Evolutionary conservation across 1,140 invertebrate species (phyloP).

Genomic region (Drosophila insularis): DNA sequence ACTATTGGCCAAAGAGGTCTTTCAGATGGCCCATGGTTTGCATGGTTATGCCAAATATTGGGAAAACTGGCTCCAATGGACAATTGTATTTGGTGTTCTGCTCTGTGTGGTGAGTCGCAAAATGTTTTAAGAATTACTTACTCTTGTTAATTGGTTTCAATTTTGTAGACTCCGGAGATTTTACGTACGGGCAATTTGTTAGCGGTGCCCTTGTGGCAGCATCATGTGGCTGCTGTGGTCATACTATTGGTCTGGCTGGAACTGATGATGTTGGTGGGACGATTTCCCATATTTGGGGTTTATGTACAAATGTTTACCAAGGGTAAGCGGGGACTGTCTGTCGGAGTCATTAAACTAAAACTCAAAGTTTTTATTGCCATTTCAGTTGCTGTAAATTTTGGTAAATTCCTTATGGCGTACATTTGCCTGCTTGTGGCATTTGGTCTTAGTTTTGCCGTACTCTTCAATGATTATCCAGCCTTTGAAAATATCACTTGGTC

Average conservation of each 20-base stretch:
- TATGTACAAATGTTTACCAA: slow-evolving; percentile 94
- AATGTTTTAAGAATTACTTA: no score
- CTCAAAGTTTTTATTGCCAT: slow-evolving; percentile 38
- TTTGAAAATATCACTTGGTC: slow-evolving; percentile 85
- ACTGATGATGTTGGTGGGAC: slow-evolving; percentile 91
- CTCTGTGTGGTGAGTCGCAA: slow-evolving; percentile 84
- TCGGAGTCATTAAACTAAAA: no score
- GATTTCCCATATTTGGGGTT: slow-evolving; percentile 92
- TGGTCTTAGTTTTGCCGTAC: slow-evolving; percentile 89
- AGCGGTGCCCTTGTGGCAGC: slow-evolving; percentile 86
- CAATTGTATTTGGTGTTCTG: slow-evolving; percentile 88
- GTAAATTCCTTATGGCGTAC: slow-evolving; percentile 91
- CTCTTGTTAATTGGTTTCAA: neutral
- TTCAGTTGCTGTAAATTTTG: slow-evolving; percentile 90
- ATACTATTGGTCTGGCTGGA: slow-evolving; percentile 91
- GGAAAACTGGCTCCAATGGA: slow-evolving; percentile 93
- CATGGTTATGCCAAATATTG: slow-evolving; percentile 88
- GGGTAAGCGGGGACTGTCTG: slow-evolving; percentile 82
- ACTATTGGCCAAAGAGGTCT: slow-evolving; percentile 88
- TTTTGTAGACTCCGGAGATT: slow-evolving; percentile 62
- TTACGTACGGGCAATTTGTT: slow-evolving; percentile 58
- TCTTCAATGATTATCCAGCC: slow-evolving; percentile 89
- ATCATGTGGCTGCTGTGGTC: slow-evolving; percentile 90
- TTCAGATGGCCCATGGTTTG: slow-evolving; percentile 87
- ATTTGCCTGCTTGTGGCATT: slow-evolving; percentile 91